phyloP scores from a whole-genome alignment of 2,888 invertebrate genomes.

The Diarsia rubi region DNA sequence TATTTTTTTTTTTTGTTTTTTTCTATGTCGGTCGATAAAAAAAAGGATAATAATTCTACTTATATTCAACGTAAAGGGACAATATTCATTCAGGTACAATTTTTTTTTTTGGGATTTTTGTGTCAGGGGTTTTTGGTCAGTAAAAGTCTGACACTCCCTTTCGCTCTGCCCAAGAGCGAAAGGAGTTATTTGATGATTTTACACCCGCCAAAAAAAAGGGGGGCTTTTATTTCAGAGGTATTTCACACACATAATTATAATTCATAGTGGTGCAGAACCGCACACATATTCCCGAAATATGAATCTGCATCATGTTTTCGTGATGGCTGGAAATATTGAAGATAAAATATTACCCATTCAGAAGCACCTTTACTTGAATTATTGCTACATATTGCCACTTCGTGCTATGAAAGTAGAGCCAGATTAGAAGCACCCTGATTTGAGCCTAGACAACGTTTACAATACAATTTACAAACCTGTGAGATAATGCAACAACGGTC shows the following conservation, averaged over 20 bases:
- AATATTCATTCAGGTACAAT: not conserved
- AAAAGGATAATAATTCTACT: no score
- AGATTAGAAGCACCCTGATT: constrained; percentile 30
- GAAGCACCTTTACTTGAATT: not conserved
- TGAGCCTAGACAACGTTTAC: constrained; percentile 25
- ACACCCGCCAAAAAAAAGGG: no score
- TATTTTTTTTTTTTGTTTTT: no score
- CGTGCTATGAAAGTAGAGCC: not conserved
- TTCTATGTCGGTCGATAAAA: no score
- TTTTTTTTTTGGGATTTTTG: not conserved
- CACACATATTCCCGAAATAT: not conserved
- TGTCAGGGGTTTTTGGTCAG: no score
- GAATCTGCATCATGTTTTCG: not conserved
- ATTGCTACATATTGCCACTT: not conserved
- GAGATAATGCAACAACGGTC: constrained; percentile 9
- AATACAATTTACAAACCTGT: not conserved
- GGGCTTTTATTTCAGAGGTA: no score
- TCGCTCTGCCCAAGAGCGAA: no score
- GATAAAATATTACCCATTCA: not conserved
- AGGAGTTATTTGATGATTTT: no score
- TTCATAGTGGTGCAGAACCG: not conserved
- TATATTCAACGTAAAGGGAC: not conserved
- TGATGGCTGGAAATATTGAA: not conserved
- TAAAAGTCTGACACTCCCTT: no score
- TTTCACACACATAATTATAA: not conserved